phyloP scores from a whole-genome alignment of 2,888 invertebrate genomes.

The Ichneumoninae sp. region DNA sequence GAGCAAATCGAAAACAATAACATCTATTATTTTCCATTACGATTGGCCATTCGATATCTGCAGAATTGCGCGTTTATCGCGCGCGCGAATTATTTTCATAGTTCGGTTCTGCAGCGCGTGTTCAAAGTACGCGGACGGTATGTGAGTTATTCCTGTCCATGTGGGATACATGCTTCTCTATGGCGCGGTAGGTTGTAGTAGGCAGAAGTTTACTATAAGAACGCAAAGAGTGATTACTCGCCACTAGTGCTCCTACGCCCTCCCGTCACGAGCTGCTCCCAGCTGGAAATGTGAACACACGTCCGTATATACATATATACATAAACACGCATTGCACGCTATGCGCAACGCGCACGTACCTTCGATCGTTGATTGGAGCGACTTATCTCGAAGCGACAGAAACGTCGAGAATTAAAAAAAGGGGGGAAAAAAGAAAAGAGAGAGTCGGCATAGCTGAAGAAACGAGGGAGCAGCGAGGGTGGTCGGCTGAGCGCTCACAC shows the following conservation, averaged over 20 bases:
- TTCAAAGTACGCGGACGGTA: constrained; percentile 49
- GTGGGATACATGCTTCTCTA: constrained; percentile 18
- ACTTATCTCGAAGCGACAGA: constrained; percentile 40
- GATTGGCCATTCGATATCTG: constrained; percentile 1
- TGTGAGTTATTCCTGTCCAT: constrained; percentile 59
- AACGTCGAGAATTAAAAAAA: constrained; percentile 1
- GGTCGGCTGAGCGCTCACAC: constrained; percentile 59
- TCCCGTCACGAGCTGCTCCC: constrained; percentile 25
- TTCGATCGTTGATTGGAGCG: constrained; percentile 35
- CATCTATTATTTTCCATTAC: background rate
- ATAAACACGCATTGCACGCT: background rate
- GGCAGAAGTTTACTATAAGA: constrained; percentile 39
- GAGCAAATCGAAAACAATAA: background rate
- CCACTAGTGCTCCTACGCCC: constrained; percentile 44
- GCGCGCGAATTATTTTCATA: constrained; percentile 43
- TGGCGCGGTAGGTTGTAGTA: constrained; percentile 21
- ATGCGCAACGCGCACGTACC: constrained; percentile 18
- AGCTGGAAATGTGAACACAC: constrained; percentile 48
- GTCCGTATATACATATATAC: background rate
- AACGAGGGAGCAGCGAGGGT: constrained; percentile 56
- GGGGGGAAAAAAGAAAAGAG: constrained; percentile 1
- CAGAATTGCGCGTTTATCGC: constrained; percentile 25
- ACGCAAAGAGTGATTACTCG: constrained; percentile 49
- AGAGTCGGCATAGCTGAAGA: constrained; percentile 15
- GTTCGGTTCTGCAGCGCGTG: constrained; percentile 42